phyloP scores from a whole-genome alignment of 2,797 vertebrate genomes.

The Pantherophis alleghaniensis region DNA sequence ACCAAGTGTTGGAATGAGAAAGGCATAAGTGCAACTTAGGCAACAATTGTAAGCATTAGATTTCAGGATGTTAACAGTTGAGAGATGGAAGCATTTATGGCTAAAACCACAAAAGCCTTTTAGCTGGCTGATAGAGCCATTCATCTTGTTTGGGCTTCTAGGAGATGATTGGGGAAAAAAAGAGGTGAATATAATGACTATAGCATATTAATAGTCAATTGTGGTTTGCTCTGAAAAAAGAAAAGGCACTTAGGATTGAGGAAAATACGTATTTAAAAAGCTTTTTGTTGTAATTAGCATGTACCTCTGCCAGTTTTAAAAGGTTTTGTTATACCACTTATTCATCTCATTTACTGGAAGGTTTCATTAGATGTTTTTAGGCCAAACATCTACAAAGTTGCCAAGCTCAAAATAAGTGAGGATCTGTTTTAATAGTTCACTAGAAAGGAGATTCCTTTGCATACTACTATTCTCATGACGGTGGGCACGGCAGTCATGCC shows the following conservation, averaged over 20 bases:
- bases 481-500: no score
- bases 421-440: not conserved
- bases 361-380: not conserved
- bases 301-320: not conserved
- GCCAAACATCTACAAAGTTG: not conserved
- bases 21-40: slow-evolving; percentile 22
- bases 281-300: slow-evolving; percentile 31
- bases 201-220: slow-evolving; percentile 25
- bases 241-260: slow-evolving; percentile 12
- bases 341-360: slow-evolving; percentile 20
- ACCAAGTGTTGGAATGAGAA: slow-evolving; percentile 10
- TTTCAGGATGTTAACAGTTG: slow-evolving; percentile 32
- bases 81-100: slow-evolving; percentile 24
- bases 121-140: slow-evolving; percentile 22
- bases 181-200: slow-evolving; percentile 4
- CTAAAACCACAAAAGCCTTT: slow-evolving; percentile 34
- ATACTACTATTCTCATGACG: not conserved
- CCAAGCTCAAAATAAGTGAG: not conserved
- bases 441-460: not conserved
- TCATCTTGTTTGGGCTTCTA: slow-evolving; percentile 24
- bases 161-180: not conserved
- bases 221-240: slow-evolving; percentile 23
- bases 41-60: slow-evolving; percentile 11
- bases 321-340: slow-evolving; percentile 5
- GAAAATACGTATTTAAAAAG: slow-evolving; percentile 18